Conservation (phyloP, 53 echinoderm and acorn worm species). For the Holothuria scabra region DNA sequence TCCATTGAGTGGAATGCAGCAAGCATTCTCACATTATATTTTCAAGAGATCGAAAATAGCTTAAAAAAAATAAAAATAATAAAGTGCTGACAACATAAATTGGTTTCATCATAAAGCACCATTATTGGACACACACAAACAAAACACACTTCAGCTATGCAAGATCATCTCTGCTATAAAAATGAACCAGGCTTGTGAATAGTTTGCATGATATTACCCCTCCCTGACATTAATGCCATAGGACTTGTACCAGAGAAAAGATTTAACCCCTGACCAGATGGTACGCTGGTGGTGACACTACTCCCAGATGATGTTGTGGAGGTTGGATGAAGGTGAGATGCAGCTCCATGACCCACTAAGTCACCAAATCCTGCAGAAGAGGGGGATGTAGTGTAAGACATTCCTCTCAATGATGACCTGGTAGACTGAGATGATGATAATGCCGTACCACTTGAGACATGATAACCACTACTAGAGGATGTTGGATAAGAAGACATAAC, state of each 20-base stretch:
- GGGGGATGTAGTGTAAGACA: too few species aligned
- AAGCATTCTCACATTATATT: too few species aligned
- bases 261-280: constrained; percentile 28
- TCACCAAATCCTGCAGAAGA: too few species aligned
- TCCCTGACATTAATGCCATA: constrained; percentile 10
- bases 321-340: not conserved
- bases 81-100: too few species aligned
- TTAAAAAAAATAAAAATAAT: too few species aligned
- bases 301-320: not conserved
- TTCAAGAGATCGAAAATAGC: too few species aligned
- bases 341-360: too few species aligned
- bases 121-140: too few species aligned
- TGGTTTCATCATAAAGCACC: too few species aligned
- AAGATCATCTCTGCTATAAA: constrained; percentile 16
- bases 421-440: not conserved
- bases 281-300: not conserved
- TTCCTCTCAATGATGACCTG: too few species aligned
- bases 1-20: too few species aligned
- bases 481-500: not conserved
- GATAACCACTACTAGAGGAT: not conserved
- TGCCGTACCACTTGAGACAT: not conserved
- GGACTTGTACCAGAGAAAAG: constrained; percentile 29
- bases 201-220: not conserved
- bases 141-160: not conserved
- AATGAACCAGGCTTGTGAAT: constrained; percentile 21